phyloP scores from a whole-genome alignment of 2,888 invertebrate species.

The Bellardia pandia region DNA sequence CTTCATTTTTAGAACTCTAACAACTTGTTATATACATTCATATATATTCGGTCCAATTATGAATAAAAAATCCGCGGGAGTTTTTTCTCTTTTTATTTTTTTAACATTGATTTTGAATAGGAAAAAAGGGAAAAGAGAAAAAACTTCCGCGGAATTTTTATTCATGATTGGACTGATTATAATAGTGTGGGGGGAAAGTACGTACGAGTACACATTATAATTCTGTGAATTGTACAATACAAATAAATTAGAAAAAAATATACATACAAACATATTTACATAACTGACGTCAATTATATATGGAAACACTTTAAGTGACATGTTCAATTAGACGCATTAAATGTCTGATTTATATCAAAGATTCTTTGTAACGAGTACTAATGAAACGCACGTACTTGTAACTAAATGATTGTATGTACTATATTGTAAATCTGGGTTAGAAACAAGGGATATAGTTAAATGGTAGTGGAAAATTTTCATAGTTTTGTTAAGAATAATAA shows the following conservation, averaged over 20 bases:
- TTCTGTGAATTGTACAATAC: background rate
- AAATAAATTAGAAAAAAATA: background rate
- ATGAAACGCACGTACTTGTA: background rate
- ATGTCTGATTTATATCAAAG: background rate
- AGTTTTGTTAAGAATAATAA: too few species aligned
- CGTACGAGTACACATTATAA: background rate
- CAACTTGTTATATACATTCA: background rate
- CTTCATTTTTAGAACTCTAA: background rate
- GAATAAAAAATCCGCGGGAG: too few species aligned
- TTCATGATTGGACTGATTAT: too few species aligned
- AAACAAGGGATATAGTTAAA: too few species aligned
- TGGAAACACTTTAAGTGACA: slow-evolving; percentile 31
- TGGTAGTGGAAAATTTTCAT: too few species aligned
- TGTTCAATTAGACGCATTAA: slow-evolving; percentile 44
- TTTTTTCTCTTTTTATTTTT: too few species aligned
- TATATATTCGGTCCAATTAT: too few species aligned
- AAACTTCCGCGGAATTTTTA: too few species aligned
- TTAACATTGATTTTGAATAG: too few species aligned
- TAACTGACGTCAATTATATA: slow-evolving; percentile 32
- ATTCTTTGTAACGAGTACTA: background rate
- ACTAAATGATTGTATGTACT: too few species aligned
- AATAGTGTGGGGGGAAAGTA: background rate
- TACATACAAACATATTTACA: background rate
- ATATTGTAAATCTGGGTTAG: too few species aligned
- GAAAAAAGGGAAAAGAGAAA: too few species aligned